Conservation (phyloP, 2,888 invertebrate species). For the Lymantria monacha region DNA sequence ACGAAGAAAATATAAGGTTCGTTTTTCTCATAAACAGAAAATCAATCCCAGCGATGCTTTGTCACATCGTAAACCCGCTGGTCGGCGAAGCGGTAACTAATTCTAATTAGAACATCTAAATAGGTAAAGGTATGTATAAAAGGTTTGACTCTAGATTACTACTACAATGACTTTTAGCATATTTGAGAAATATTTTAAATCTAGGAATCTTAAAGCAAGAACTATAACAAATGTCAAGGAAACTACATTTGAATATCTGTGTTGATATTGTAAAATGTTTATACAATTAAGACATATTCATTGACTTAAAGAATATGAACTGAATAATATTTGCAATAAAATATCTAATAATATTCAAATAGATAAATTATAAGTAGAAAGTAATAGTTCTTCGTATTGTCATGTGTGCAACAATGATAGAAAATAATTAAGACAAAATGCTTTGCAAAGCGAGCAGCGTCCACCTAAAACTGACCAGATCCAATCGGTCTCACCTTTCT, state of each 20-base stretch:
- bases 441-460: conserved; percentile 80
- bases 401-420: conserved; percentile 47
- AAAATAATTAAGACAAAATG: conserved; percentile 65
- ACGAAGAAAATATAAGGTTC: conserved; percentile 1
- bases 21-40: conserved; percentile 37
- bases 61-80: conserved; percentile 54
- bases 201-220: not conserved
- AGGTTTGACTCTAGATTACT: conserved; percentile 32
- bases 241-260: too few relatives aligned
- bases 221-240: not conserved
- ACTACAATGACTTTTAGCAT: conserved; percentile 18
- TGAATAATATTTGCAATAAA: too few relatives aligned
- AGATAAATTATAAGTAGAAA: not conserved
- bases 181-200: not conserved
- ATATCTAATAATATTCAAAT: too few relatives aligned
- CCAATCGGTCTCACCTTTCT: conserved; percentile 91
- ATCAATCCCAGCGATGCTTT: conserved; percentile 59
- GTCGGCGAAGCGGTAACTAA: conserved; percentile 69
- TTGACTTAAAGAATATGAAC: too few relatives aligned
- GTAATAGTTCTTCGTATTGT: conserved; percentile 37
- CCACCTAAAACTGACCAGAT: conserved; percentile 77
- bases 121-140: conserved; percentile 35
- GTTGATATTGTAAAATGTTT: too few relatives aligned
- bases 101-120: conserved; percentile 46
- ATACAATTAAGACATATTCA: too few relatives aligned